Percentiles rank a stretch among this genome's conserved stretches.
Evolutionary conservation across 2,888 invertebrate species (phyloP).

Genomic region (Drosophila ezoana): DNA sequence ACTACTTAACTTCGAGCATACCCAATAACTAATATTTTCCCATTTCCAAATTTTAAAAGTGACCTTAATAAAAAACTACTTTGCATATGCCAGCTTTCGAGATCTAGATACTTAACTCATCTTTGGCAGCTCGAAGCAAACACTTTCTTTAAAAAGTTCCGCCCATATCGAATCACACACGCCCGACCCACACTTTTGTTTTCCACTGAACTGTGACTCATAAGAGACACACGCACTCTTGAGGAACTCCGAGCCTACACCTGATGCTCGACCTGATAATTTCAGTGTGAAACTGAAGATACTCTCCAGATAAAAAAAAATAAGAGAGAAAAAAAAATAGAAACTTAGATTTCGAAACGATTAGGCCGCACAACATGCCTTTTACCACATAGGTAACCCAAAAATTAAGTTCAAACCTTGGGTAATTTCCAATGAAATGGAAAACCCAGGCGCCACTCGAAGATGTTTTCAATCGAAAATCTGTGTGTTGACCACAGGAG

Average conservation of each 20-base stretch:
- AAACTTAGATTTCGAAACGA: conserved; percentile 57
- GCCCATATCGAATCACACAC: conserved; percentile 50
- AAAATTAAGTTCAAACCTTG: conserved; percentile 52
- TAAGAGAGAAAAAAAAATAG: conserved; percentile 13
- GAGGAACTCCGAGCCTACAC: conserved; percentile 34
- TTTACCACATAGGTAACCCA: conserved; percentile 41
- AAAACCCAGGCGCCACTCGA: conserved; percentile 63
- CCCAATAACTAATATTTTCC: background rate
- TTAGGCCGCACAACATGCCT: conserved; percentile 59
- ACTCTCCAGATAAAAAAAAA: conserved; percentile 14
- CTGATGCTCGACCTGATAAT: conserved; percentile 52
- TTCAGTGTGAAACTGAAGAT: conserved; percentile 52
- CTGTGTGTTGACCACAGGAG: conserved; percentile 60
- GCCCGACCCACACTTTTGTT: conserved; percentile 52
- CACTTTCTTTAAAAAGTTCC: conserved; percentile 59
- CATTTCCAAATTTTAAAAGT: too few relatives aligned
- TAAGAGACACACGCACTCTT: conserved; percentile 1
- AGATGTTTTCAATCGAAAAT: conserved; percentile 48
- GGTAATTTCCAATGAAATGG: conserved; percentile 70
- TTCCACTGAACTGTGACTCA: conserved; percentile 54
- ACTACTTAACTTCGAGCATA: too few relatives aligned
- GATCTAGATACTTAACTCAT: conserved; percentile 55
- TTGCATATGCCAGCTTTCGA: conserved; percentile 19
- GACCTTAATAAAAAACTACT: too few relatives aligned
- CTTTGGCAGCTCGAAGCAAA: conserved; percentile 54